Evolutionary conservation across 2,888 invertebrate genomes (phyloP).

Genomic region (Frankliniella fusca): DNA sequence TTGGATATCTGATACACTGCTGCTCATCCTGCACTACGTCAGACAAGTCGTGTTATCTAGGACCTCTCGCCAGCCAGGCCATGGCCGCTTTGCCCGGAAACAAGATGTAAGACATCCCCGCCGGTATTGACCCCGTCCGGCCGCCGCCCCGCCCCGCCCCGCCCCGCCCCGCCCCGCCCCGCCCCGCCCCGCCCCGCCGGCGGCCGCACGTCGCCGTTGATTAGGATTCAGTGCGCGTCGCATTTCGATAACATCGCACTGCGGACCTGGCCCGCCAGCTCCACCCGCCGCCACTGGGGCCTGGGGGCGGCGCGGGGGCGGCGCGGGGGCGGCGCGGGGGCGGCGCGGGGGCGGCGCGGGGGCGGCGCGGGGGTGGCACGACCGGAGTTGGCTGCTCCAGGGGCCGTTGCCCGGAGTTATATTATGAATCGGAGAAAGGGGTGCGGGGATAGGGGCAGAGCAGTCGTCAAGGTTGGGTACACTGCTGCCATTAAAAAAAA

Average conservation of each 20-base stretch:
- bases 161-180: neutral
- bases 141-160: neutral
- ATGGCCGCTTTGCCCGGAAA: too few relatives aligned
- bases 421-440: too few relatives aligned
- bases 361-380: neutral
- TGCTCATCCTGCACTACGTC: too few relatives aligned
- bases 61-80: too few relatives aligned
- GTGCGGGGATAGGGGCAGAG: too few relatives aligned
- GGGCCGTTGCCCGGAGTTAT: neutral
- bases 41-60: too few relatives aligned
- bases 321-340: neutral
- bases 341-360: neutral
- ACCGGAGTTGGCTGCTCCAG: neutral
- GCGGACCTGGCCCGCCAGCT: neutral
- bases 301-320: neutral
- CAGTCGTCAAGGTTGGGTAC: too few relatives aligned
- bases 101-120: too few relatives aligned
- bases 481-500: too few relatives aligned
- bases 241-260: conserved; percentile 22
- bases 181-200: neutral
- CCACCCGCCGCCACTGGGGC: neutral
- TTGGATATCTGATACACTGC: too few relatives aligned
- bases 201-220: neutral
- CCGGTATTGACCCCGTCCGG: too few relatives aligned
- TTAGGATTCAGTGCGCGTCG: conserved; percentile 21